phyloP scores from a whole-genome alignment of 1,140 invertebrate species.

The Atta colombica region DNA sequence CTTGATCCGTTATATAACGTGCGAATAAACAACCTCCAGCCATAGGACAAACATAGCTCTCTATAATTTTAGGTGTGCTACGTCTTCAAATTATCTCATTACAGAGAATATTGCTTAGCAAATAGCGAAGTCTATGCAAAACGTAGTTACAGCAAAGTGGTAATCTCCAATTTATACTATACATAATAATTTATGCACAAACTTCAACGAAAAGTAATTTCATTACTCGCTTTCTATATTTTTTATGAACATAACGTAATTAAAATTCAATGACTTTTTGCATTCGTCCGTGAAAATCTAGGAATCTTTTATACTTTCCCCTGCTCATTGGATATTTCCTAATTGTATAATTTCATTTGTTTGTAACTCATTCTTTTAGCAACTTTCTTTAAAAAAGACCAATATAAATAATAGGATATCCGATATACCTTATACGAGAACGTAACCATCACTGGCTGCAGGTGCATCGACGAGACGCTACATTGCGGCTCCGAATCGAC shows the following conservation, averaged over 20 bases:
- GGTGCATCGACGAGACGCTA: constrained; percentile 27
- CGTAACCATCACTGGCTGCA: background rate
- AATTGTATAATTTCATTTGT: background rate
- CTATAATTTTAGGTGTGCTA: constrained; percentile 39
- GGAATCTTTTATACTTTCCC: background rate
- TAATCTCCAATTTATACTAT: background rate
- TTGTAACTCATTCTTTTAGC: background rate
- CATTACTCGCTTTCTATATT: background rate
- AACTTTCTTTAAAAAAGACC: background rate
- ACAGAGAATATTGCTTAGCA: background rate
- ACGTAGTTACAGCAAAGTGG: background rate
- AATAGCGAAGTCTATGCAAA: background rate
- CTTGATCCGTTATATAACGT: constrained; percentile 40
- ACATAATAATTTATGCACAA: background rate
- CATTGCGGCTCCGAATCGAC: constrained; percentile 25
- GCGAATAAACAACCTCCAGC: constrained; percentile 19
- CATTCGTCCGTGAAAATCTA: background rate
- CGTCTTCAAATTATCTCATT: constrained; percentile 41
- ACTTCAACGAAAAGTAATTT: background rate
- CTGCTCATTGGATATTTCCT: background rate
- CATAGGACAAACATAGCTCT: constrained; percentile 5
- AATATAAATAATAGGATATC: background rate
- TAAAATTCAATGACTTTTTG: background rate
- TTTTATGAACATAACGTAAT: background rate
- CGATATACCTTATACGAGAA: background rate